A percentile compares a stretch with the other conserved stretches of the same genome.
Evolutionary conservation across 2,113 vertebrate species (phyloP).

Genomic region (Hiodon alosoides): DNA sequence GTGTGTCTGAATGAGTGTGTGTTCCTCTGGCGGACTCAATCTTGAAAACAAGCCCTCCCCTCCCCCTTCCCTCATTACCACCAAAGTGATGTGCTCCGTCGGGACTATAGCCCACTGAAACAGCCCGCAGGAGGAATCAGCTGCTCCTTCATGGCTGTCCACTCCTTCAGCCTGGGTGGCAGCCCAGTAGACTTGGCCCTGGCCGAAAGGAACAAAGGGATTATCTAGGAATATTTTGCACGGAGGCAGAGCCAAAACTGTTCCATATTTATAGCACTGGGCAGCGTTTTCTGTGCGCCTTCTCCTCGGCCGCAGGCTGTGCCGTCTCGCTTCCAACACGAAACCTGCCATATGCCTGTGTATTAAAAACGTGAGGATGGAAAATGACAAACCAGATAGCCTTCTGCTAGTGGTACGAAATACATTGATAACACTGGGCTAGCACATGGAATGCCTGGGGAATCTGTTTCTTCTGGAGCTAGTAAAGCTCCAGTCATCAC

Average conservation of each 20-base stretch:
- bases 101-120: not conserved
- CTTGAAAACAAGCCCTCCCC: not conserved
- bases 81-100: not conserved
- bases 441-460: not conserved
- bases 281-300: not conserved
- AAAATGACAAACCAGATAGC: not conserved
- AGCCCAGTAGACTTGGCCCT: not conserved
- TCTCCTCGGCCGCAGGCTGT: not conserved
- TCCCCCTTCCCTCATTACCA: not conserved
- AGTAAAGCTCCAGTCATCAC: not conserved
- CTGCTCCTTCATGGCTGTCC: not conserved
- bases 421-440: not conserved
- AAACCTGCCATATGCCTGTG: constrained; percentile 15
- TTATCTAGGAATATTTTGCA: constrained; percentile 7
- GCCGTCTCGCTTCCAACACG: constrained; percentile 8
- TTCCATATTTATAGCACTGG: constrained; percentile 18
- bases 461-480: not conserved
- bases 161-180: not conserved
- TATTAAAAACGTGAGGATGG: not conserved
- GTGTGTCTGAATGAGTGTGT: not conserved
- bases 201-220: constrained; percentile 16
- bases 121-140: not conserved
- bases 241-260: not conserved
- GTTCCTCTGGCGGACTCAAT: constrained; percentile 26
- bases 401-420: not conserved